Percentiles rank a stretch among this genome's conserved stretches.
Conservation (phyloP, 2,797 vertebrate species). For the Enteromius afrohamiltoni region DNA sequence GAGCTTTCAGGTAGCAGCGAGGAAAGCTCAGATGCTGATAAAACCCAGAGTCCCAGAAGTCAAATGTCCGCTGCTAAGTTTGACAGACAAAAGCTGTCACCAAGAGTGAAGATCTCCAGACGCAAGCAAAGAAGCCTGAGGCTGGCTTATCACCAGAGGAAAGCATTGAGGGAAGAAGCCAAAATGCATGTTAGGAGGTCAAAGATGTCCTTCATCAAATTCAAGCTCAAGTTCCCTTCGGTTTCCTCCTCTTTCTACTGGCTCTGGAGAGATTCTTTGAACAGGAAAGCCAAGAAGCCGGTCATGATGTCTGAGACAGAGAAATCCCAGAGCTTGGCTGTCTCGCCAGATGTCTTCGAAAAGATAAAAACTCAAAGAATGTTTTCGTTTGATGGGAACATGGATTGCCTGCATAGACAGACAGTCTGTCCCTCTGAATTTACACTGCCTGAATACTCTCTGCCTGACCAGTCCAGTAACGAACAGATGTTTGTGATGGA, state of each 20-base stretch:
- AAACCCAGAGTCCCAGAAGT: slow-evolving; percentile 71
- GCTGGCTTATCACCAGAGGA: slow-evolving; percentile 80
- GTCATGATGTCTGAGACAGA: slow-evolving; percentile 33
- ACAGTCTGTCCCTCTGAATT: slow-evolving; percentile 48
- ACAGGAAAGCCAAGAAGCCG: slow-evolving; percentile 49
- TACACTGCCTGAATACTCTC: slow-evolving; percentile 61
- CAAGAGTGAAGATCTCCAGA: slow-evolving; percentile 66
- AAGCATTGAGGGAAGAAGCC: slow-evolving; percentile 82
- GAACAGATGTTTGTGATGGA: slow-evolving; percentile 86
- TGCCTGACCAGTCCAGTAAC: slow-evolving; percentile 65
- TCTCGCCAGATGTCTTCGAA: neutral
- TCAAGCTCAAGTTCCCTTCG: slow-evolving; percentile 86
- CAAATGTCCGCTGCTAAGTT: slow-evolving; percentile 46
- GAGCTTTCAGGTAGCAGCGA: slow-evolving; percentile 69
- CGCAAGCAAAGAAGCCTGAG: slow-evolving; percentile 67
- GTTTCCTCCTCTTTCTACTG: slow-evolving; percentile 88
- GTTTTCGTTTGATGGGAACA: slow-evolving; percentile 57
- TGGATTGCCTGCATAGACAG: slow-evolving; percentile 39
- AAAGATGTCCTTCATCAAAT: slow-evolving; percentile 85
- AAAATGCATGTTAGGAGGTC: slow-evolving; percentile 80
- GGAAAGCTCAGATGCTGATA: slow-evolving; percentile 74
- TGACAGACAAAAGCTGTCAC: slow-evolving; percentile 29
- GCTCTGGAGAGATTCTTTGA: slow-evolving; percentile 82
- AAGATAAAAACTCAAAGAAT: slow-evolving; percentile 21
- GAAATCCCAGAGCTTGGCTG: slow-evolving; percentile 30